phyloP scores from a whole-genome alignment of 2,797 vertebrate species.

The Cuniculus paca region DNA sequence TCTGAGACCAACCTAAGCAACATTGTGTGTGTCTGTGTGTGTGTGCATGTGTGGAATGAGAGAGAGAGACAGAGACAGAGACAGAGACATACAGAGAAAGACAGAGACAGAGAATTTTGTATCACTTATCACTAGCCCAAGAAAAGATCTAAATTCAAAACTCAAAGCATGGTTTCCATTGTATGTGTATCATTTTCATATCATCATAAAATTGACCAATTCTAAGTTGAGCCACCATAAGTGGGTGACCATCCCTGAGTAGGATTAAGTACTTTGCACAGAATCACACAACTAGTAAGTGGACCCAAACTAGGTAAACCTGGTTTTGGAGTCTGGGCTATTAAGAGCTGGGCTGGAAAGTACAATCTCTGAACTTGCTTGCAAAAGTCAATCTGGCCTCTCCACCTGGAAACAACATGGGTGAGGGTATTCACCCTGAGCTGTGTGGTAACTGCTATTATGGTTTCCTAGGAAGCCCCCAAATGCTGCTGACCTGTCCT shows the following conservation, averaged over 20 bases:
- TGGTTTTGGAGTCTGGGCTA: neutral
- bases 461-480: rapidly evolving
- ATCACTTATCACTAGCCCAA: neutral
- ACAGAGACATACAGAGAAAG: neutral
- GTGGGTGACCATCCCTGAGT: neutral
- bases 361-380: neutral
- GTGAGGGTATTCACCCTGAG: too few relatives aligned
- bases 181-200: neutral
- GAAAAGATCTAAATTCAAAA: neutral
- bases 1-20: neutral
- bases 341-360: neutral
- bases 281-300: neutral
- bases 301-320: neutral
- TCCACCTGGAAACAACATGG: rapidly evolving
- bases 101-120: neutral
- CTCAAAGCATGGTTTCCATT: neutral
- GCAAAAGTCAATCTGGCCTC: neutral
- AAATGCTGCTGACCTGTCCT: rapidly evolving
- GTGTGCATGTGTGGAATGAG: neutral
- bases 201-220: neutral
- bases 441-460: neutral
- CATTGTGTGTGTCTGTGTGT: too few relatives aligned
- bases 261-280: neutral
- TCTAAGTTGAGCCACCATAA: neutral
- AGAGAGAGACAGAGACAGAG: neutral